Evolutionary conservation across 1,140 invertebrate species (phyloP).

Genomic region (Scylla paramamosain): DNA sequence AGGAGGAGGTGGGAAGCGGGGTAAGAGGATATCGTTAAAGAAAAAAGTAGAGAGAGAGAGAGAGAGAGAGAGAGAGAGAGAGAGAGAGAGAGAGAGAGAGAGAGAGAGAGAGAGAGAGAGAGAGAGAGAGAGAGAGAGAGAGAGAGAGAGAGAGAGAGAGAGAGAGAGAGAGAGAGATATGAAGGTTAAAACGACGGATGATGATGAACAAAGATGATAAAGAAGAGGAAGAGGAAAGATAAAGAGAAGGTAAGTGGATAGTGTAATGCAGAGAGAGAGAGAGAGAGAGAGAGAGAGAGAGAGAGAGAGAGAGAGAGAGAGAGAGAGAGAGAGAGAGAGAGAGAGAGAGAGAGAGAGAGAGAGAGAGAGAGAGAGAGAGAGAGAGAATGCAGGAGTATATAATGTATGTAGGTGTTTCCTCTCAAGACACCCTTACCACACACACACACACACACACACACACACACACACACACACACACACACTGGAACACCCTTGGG

Average conservation of each 20-base stretch:
- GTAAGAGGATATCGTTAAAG: neutral
- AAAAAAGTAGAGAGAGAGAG: neutral
- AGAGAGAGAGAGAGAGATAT: neutral
- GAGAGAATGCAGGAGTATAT: neutral
- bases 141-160: neutral
- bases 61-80: neutral
- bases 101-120: neutral
- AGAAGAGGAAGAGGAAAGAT: no score
- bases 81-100: neutral
- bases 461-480: slow-evolving; percentile 2
- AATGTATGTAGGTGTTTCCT: neutral
- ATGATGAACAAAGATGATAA: no score
- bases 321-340: no score
- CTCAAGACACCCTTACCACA: no score
- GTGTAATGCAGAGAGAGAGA: no score
- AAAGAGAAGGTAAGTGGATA: no score
- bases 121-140: neutral
- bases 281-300: no score
- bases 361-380: no score
- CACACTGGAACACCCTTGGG: neutral
- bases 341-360: no score
- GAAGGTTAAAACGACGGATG: no score
- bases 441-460: slow-evolving; percentile 6
- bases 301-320: no score
- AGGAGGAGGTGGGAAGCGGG: neutral